Conservation (phyloP, 2,888 invertebrate genomes). For the Junonia oenone region DNA sequence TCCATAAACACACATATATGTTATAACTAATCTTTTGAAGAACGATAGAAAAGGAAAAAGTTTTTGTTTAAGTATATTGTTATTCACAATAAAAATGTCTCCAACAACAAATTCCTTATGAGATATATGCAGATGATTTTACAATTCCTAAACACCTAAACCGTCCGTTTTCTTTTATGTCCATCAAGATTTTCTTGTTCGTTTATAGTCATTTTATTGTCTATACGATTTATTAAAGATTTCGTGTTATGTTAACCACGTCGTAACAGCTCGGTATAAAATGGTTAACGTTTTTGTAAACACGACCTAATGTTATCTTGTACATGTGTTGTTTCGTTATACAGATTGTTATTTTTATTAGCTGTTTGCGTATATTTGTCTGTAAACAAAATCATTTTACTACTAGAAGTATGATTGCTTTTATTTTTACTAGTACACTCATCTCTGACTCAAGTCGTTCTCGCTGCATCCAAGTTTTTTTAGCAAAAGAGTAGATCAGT, state of each 20-base stretch:
- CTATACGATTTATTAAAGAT: constrained; percentile 1
- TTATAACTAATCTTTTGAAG: background rate
- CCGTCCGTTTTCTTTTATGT: background rate
- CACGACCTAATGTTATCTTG: background rate
- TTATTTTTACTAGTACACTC: background rate
- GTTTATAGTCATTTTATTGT: background rate
- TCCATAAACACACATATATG: background rate
- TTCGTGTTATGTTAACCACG: background rate
- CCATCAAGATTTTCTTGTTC: background rate
- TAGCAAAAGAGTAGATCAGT: constrained; percentile 12
- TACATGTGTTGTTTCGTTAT: background rate
- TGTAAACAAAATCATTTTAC: background rate
- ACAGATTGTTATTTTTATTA: background rate
- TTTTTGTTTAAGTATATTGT: background rate
- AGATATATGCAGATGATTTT: background rate
- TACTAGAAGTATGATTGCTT: background rate
- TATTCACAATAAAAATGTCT: background rate
- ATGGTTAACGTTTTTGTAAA: background rate
- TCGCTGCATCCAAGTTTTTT: background rate
- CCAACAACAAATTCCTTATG: background rate
- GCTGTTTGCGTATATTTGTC: background rate
- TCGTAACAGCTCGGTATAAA: background rate
- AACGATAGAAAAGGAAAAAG: background rate
- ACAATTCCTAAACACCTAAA: background rate
- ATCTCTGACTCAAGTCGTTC: background rate